phyloP scores from a whole-genome alignment of 2,888 invertebrate genomes.

The Sinopyrophorus schimmeli region DNA sequence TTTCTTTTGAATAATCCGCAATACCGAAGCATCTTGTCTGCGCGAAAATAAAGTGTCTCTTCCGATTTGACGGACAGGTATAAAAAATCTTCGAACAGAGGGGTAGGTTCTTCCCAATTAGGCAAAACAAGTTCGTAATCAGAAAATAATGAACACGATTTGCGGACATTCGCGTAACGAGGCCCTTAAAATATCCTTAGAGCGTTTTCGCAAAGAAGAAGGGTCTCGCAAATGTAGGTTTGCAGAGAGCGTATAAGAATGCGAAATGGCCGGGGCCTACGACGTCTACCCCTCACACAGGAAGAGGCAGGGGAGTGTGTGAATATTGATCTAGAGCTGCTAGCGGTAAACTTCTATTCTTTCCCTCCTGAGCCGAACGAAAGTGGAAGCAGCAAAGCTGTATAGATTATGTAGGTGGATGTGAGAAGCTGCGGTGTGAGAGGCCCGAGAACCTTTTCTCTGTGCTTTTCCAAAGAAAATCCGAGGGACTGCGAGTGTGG shows the following conservation, averaged over 20 bases:
- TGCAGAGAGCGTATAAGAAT: conserved; percentile 33
- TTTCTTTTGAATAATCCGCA: no score
- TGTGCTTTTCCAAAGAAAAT: no score
- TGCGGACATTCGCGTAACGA: conserved; percentile 47
- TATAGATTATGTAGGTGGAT: conserved; percentile 44
- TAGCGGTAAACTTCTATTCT: conserved; percentile 50
- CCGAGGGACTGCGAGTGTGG: no score
- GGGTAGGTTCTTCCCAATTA: conserved; percentile 17
- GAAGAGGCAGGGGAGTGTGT: conserved; percentile 48
- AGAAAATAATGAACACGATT: conserved; percentile 49
- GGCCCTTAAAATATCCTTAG: conserved; percentile 44
- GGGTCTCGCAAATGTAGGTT: conserved; percentile 27
- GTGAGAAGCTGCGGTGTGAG: conserved; percentile 32
- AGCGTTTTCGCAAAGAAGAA: conserved; percentile 29
- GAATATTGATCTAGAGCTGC: conserved; percentile 51
- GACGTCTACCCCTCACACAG: conserved; percentile 42
- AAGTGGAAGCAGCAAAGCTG: conserved; percentile 39
- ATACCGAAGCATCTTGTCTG: no score
- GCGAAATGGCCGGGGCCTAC: conserved; percentile 33
- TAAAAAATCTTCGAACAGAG: background rate
- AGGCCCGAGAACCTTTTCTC: conserved; percentile 4
- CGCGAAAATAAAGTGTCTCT: no score
- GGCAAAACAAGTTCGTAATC: conserved; percentile 35
- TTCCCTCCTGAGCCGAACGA: conserved; percentile 41
- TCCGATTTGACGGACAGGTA: conserved; percentile 8